Evolutionary conservation across 2,113 vertebrate species (phyloP), one percentile per base, ranked within the genome.

Genomic region (Nansenia antarctica): DNA sequence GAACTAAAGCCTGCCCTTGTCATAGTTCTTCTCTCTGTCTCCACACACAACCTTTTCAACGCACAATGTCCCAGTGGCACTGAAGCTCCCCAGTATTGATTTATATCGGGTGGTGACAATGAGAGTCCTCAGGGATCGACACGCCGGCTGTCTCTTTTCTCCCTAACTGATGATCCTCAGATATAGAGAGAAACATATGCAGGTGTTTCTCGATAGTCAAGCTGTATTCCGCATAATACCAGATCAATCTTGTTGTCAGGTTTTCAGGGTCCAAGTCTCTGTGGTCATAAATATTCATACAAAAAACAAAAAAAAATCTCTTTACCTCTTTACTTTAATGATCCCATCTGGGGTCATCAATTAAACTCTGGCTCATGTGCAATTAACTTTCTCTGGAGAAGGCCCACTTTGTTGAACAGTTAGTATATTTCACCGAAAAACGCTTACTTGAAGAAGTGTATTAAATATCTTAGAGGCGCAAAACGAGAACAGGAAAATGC

Each of bases 101-200:
- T 87, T 79, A 85, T 82, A 86, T 78, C 67, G 78, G 67, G 77
- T 35, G 70, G 77, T 70, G 83, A 86, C 77, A 86, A 84, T 81
- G 62, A 62, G 31, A 82, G 76, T 80, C 67, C 71, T 77, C 53
- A 35, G 12, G 75, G 65, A 65, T 30, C 14, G 22, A 31, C 20
- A 15, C 69, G 26, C 54, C 68, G 74, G 72, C 54, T 6, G 59
- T 67, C 29, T 73, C 37, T 52, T 74, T 58, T 61, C 47, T 77
- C 65, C n/a, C n/a, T 69, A 26, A 30, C 59, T 61, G 34, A 76
- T 66, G 3, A 30, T 65, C 53, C 77, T 64, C 59, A 59, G 61
- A 52, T 2, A 68, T 57, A 73, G 73, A 67, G 61, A 32, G 55
- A 15, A 47, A 58, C 55, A 58, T 68, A 68, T 81, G 65, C 60